Evolutionary conservation across 92 coral and sea anemone genomes (phyloP), one percentile per base, ranked within the genome.

Genomic region (Siderastrea siderea): DNA sequence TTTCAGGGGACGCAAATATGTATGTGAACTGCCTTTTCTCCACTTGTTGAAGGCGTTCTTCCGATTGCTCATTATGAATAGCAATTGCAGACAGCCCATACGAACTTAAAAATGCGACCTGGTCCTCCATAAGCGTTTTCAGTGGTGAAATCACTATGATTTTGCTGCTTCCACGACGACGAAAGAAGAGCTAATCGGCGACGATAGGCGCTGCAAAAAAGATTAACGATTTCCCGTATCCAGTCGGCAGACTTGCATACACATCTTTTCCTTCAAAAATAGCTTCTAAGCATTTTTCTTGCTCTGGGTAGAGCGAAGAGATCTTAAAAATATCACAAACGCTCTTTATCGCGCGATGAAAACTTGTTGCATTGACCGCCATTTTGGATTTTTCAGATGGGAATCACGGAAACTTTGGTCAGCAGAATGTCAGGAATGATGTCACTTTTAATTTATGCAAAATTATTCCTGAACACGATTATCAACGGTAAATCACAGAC

Each of bases 231-330:
- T 95, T 95, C 19, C 96, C 94, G 77, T 76, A 94, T 6, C 98
- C 95, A 44, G 95, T 94, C 2, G 94, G 93, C n/a, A 92, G 78
- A 75, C 96, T 93, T 48, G 92, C 94, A 82, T 87, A 95, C 0
- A 90, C 82, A 71, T 84, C 66, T 45, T 87, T 87, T 76, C 89
- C 88, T 48, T 74, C 53, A 54, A 92, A 65, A 26, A 88, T 64
- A 38, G 88, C 91, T 72, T 80, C 85, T 44, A 92, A 17, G 68
- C 93, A 90, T 47, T 93, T 84, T 93, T 84, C 8, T 82, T 94
- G 94, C 54, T 85, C 95, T 11, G 90, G 84, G 71, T 79, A 93
- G 61, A 95, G 89, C 49, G 48, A 77, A 50, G 92, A 67, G 53
- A 95, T 68, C 79, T 95, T 86, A 82, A 93, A 93, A 71, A 82